Conservation (phyloP, 2,797 vertebrate species). For the Naso thynnoides region DNA sequence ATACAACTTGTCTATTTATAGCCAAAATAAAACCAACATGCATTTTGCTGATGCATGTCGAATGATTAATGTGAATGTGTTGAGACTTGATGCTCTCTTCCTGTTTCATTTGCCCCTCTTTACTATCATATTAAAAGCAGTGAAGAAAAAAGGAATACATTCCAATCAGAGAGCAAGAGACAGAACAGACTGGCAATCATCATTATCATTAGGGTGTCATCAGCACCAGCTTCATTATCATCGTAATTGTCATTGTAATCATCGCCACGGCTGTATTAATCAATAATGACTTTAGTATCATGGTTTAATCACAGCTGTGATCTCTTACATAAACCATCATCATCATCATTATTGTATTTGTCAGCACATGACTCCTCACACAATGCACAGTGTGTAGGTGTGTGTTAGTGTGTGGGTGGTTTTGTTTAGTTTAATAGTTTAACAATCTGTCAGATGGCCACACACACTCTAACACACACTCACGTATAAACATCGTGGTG, state of each 20-base stretch:
- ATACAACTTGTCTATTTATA: constrained; percentile 66
- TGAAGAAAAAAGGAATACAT: constrained; percentile 25
- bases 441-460: constrained; percentile 25
- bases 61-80: constrained; percentile 45
- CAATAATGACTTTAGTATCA: constrained; percentile 30
- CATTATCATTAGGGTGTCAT: constrained; percentile 53
- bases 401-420: constrained; percentile 32
- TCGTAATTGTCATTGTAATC: neutral
- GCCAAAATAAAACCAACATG: constrained; percentile 48
- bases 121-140: neutral
- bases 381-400: neutral
- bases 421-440: constrained; percentile 38
- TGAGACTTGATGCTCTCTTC: neutral
- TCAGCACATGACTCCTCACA: constrained; percentile 5
- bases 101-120: neutral
- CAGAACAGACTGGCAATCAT: constrained; percentile 45
- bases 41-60: constrained; percentile 50
- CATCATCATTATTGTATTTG: constrained; percentile 9
- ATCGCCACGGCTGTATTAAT: constrained; percentile 36
- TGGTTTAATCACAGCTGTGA: constrained; percentile 27
- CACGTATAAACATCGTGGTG: neutral
- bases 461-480: neutral
- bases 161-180: constrained; percentile 12
- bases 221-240: constrained; percentile 39
- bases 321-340: neutral